Evolutionary conservation across 2,888 invertebrate species (phyloP), one percentile per base, ranked within the genome.

Genomic region (Amphipyra tragopoginis): DNA sequence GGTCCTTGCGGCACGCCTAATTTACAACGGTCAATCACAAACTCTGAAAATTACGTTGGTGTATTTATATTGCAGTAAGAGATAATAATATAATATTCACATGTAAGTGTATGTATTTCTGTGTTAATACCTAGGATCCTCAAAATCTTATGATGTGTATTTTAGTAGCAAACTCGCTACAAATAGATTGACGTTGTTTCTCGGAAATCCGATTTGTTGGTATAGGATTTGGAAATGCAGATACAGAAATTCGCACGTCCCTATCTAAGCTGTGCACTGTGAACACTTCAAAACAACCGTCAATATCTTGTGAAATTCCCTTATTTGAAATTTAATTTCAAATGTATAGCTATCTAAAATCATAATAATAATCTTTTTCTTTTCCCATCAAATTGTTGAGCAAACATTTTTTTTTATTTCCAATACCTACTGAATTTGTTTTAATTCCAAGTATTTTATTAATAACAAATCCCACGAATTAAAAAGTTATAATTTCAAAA

Each of bases 121-220:
- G 33, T 56, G 26, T 56, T 45, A 60, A 42, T 33, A 36, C 13
- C 54, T 34, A 43, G 29, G 26, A 65, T 59, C 70, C 42, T 53
- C 42, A 45, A 63, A 52, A 74, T 59, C 44, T 49, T 40, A 52
- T 72, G 14, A 67, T 60, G 57, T 69, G 70, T 66, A 58, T 76
- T 66, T 73, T 57, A 66, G 70, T 55, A 58, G 40, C 39, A 51
- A 58, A 58, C 45, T 62, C 50, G 29, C 53, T 58, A 60, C 65
- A 56, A 79, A 70, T 60, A 65, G 65, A 62, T 48, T 58, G 55
- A 63, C 47, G 64, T 65, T 75, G 69, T 75, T 67, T 55, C 63
- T 49, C 42, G 14, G 39, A 70, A 77, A 79, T 73, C 69, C 60
- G 68, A 79, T 77, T 80, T 72, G 66, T 54, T 53, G 42, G 60